These are phyloP conservation scores for Nyctibius grandis DNA, from an alignment of 2,797 vertebrate genomes.

Conservation along the genomic window DNA sequence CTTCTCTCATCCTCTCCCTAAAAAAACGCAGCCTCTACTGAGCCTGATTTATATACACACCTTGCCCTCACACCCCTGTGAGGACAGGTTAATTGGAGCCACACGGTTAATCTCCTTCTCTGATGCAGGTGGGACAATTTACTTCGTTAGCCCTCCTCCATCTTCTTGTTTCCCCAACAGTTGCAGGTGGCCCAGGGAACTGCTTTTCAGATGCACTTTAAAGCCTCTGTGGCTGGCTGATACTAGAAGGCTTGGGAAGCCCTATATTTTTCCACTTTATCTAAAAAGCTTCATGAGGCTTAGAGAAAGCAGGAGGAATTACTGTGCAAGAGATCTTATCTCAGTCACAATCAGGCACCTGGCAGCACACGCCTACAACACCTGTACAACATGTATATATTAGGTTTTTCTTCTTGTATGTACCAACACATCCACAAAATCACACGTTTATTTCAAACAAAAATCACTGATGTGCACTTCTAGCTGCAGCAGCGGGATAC, in stretches of 20 bases:
- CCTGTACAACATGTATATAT: accelerated
- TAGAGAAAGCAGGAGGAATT: neutral
- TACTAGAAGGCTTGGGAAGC: neutral
- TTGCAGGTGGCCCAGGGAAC: neutral
- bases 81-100: neutral
- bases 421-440: accelerated
- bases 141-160: neutral
- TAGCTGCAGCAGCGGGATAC: accelerated
- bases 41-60: neutral
- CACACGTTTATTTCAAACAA: accelerated
- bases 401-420: neutral
- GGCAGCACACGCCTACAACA: neutral
- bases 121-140: neutral
- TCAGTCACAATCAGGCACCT: accelerated
- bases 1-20: neutral
- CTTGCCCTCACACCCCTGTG: neutral
- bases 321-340: neutral
- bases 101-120: neutral
- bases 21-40: accelerated
- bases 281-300: neutral
- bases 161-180: neutral
- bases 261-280: neutral
- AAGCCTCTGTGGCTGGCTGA: neutral
- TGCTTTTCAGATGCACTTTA: neutral
- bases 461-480: accelerated